Conservation (phyloP, 2,888 invertebrate species). For the Schizotus pectinicornis region DNA sequence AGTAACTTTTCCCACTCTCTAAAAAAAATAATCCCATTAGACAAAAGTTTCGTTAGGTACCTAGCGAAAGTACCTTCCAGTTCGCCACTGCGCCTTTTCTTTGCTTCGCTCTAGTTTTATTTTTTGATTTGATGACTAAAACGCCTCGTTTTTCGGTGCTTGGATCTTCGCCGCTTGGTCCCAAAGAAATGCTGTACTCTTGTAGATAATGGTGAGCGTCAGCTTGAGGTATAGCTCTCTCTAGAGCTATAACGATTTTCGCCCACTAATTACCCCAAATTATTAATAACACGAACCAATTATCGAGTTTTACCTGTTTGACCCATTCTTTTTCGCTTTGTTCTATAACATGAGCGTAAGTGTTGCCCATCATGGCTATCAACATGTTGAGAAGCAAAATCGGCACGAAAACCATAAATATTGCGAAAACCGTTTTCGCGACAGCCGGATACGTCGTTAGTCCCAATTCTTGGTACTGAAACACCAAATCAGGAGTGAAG, state of each 20-base stretch:
- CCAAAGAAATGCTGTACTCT: slow-evolving; percentile 93
- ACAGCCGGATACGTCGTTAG: slow-evolving; percentile 90
- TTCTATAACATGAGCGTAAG: slow-evolving; percentile 96
- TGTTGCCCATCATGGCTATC: slow-evolving; percentile 99
- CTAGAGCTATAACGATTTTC: slow-evolving; percentile 95
- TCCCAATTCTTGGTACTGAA: slow-evolving; percentile 89
- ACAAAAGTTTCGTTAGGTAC: background rate
- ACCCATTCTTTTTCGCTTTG: slow-evolving; percentile 99
- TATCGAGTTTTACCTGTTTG: slow-evolving; percentile 66
- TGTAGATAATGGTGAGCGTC: slow-evolving; percentile 91
- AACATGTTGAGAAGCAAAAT: slow-evolving; percentile 95
- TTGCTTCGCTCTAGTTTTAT: slow-evolving; percentile 94
- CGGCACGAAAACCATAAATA: slow-evolving; percentile 98
- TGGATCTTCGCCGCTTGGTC: slow-evolving; percentile 76
- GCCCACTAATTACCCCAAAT: slow-evolving; percentile 74
- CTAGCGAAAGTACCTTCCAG: slow-evolving; percentile 81
- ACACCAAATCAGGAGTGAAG: background rate
- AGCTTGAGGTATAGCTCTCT: slow-evolving; percentile 88
- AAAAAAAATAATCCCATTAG: slow-evolving; percentile 35
- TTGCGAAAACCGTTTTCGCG: slow-evolving; percentile 94
- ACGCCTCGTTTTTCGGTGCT: slow-evolving; percentile 89
- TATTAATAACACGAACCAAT: too few relatives aligned
- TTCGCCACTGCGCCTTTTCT: slow-evolving; percentile 94
- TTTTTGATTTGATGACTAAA: slow-evolving; percentile 97
- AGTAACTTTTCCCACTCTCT: slow-evolving; percentile 88